Evolutionary conservation across 2,888 invertebrate genomes (phyloP), one percentile per base, ranked within the genome.

Genomic region (Hipparchia sbordonii): DNA sequence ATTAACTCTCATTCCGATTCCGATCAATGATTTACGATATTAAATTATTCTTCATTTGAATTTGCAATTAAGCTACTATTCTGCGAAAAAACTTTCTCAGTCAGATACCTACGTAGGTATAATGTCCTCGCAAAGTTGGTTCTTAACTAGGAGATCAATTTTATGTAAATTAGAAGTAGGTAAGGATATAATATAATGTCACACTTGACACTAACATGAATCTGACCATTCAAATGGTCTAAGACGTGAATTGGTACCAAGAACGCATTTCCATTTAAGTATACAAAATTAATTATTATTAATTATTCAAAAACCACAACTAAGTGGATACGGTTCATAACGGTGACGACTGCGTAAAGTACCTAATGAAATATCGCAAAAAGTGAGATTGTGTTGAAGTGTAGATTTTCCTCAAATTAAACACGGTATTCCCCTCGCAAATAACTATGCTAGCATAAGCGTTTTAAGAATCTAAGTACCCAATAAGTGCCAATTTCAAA

Each of bases 321-420:
- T 77, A 68, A 77, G 59, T 51, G 60, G 69, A 12, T n/a, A 61
- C 48, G 68, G 60, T 69, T 69, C 10, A 39, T 52, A 61, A 61
- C 60, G n/a, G 52, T 69, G 69, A 69, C 69, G 60, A 45, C 23
- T 23, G 23, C 61, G 10, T 60, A 48, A 67, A 23, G 39, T 57
- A 23, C 23, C 23, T 23, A 9, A 65, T 51, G n/a, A 39, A 66
- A 66, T 54, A 66, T 63, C 3, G 54, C 54, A 23, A 59, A 67
- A 67, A 67, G 13, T n/a, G 46, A 48, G 10, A 48, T 23, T 7
- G 6, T n/a, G 10, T 52, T 33, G 39, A 23, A 6, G 13, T 33
- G 33, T 48, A 63, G 10, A 67, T 73, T 75, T 75, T 75, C 71
- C 75, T 73, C 66, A 70, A 69, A 33, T 13, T 46, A 9, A 2